Conservation (phyloP, 2,113 vertebrate species). For the Azemiops feae region DNA sequence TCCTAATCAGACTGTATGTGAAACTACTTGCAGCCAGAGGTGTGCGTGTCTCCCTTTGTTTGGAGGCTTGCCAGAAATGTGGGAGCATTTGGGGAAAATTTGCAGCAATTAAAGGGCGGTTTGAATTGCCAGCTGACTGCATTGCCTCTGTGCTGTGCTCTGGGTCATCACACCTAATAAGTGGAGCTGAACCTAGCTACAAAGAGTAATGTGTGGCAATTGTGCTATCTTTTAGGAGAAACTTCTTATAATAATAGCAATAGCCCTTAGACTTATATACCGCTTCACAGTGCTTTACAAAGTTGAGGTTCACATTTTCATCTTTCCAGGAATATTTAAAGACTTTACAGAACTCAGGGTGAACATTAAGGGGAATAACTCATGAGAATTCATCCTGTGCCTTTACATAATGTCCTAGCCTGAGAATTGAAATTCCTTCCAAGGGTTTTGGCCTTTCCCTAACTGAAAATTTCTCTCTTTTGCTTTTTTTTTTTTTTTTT, state of each 20-base stretch:
- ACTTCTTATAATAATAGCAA: too few species aligned
- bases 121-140: too few species aligned
- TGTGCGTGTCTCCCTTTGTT: too few species aligned
- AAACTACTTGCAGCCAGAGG: too few species aligned
- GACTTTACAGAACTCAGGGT: neutral
- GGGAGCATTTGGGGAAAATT: too few species aligned
- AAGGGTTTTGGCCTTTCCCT: conserved; percentile 45
- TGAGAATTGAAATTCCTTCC: neutral
- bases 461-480: conserved; percentile 32
- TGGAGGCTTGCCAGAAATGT: too few species aligned
- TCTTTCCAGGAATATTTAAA: neutral
- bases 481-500: conserved; percentile 51
- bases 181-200: neutral
- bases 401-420: neutral
- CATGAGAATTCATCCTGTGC: neutral
- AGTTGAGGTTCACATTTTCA: too few species aligned
- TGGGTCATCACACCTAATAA: neutral
- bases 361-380: neutral
- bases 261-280: too few species aligned
- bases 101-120: too few species aligned
- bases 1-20: too few species aligned
- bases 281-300: too few species aligned
- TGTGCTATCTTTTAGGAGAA: neutral
- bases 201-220: neutral
- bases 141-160: too few species aligned